phyloP scores from a whole-genome alignment of 2,113 vertebrate genomes.

The Thermophis baileyi region DNA sequence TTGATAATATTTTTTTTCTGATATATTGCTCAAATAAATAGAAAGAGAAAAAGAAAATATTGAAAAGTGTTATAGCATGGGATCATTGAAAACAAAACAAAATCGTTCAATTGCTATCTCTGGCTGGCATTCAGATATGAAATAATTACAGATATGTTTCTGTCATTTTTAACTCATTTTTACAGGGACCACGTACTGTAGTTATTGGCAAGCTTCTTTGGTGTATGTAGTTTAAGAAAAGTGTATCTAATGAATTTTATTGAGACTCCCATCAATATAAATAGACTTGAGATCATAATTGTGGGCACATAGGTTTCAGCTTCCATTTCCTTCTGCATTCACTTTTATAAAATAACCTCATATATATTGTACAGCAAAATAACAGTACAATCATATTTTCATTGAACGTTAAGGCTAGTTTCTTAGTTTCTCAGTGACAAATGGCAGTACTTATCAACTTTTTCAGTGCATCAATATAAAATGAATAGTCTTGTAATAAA shows the following conservation, averaged over 20 bases:
- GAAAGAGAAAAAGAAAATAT: neutral
- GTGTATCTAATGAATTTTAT: neutral
- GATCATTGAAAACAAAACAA: neutral
- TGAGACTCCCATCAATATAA: neutral
- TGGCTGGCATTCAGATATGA: neutral
- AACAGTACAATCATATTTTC: conserved; percentile 46
- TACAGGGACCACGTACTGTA: neutral
- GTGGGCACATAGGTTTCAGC: neutral
- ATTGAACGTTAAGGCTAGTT: conserved; percentile 51
- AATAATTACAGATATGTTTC: too few species aligned
- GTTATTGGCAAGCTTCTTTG: neutral
- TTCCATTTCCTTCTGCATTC: neutral
- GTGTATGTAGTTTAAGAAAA: neutral
- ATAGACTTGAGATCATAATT: neutral
- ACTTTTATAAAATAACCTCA: conserved; percentile 16
- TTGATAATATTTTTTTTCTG: neutral
- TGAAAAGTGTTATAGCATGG: neutral
- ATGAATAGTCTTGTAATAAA: conserved; percentile 66
- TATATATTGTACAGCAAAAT: conserved; percentile 35
- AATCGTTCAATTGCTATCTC: neutral
- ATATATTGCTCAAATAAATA: neutral
- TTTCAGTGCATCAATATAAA: conserved; percentile 55
- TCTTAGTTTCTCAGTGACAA: conserved; percentile 54
- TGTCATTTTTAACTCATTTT: neutral
- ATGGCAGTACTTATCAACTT: conserved; percentile 68